Conservation (phyloP, 2,797 vertebrate genomes). For the Clarias platycephalus region DNA sequence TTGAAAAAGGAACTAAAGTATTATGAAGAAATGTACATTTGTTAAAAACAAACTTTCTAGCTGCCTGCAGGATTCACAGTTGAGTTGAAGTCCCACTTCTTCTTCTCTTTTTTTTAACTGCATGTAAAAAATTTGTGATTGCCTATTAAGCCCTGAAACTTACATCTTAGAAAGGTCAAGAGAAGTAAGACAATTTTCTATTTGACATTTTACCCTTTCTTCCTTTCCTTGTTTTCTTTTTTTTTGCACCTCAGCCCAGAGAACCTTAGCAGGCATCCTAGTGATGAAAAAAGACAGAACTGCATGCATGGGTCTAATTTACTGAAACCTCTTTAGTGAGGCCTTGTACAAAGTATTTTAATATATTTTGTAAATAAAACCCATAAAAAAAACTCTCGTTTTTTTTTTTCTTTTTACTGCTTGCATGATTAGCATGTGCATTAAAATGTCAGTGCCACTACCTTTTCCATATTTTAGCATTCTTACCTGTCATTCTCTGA, state of each 20-base stretch:
- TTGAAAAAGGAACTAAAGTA: conserved; percentile 68
- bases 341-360: conserved; percentile 99
- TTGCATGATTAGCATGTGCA: background rate
- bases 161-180: conserved; percentile 79
- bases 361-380: conserved; percentile 99
- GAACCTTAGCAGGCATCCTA: conserved; percentile 84
- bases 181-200: conserved; percentile 70
- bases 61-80: conserved; percentile 76
- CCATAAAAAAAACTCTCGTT: conserved; percentile 74
- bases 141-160: conserved; percentile 86
- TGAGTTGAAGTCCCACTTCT: conserved; percentile 72
- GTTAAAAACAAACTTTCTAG: conserved; percentile 82
- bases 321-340: conserved; percentile 88
- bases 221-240: conserved; percentile 55
- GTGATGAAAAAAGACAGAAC: conserved; percentile 83
- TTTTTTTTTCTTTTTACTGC: background rate
- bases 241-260: conserved; percentile 86
- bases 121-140: conserved; percentile 81
- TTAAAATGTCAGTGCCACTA: conserved; percentile 5
- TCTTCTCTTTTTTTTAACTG: conserved; percentile 61
- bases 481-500: background rate
- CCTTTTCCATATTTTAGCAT: background rate
- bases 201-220: conserved; percentile 63
- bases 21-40: conserved; percentile 86
- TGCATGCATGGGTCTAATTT: conserved; percentile 94